Conservation (phyloP, 2,113 vertebrate genomes). For the Rhinoptilus africanus region DNA sequence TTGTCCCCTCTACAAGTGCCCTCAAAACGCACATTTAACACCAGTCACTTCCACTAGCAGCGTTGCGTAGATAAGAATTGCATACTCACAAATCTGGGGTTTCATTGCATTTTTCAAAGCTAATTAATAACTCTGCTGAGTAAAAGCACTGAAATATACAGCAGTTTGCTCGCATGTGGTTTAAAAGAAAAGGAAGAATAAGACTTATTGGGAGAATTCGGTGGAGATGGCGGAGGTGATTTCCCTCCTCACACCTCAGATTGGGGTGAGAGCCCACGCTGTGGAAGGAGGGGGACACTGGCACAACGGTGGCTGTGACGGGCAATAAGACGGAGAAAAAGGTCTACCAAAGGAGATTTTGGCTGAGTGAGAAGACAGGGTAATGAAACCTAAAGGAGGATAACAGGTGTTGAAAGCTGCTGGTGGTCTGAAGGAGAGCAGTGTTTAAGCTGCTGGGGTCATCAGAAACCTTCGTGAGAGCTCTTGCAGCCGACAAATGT, state of each 20-base stretch:
- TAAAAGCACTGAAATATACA: neutral
- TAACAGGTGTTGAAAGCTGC: neutral
- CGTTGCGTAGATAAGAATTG: neutral
- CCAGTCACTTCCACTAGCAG: neutral
- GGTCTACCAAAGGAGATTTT: neutral
- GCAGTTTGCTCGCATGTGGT: neutral
- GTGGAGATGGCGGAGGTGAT: neutral
- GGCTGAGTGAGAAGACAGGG: neutral
- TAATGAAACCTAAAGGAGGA: neutral
- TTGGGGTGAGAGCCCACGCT: fast-evolving
- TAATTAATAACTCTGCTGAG: neutral
- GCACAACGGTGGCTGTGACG: neutral
- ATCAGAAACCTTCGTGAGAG: neutral
- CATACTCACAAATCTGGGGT: neutral
- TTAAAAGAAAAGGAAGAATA: neutral
- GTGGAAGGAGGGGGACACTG: neutral
- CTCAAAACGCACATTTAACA: neutral
- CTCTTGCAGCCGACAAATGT: neutral
- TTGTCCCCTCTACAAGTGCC: neutral
- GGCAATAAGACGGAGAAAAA: neutral
- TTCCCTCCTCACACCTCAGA: neutral
- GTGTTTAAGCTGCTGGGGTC: neutral
- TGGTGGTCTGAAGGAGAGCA: neutral
- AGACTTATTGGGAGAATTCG: neutral
- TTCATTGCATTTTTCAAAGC: neutral